phyloP scores from a whole-genome alignment of 1,140 invertebrate species.

The Manduca sexta region DNA sequence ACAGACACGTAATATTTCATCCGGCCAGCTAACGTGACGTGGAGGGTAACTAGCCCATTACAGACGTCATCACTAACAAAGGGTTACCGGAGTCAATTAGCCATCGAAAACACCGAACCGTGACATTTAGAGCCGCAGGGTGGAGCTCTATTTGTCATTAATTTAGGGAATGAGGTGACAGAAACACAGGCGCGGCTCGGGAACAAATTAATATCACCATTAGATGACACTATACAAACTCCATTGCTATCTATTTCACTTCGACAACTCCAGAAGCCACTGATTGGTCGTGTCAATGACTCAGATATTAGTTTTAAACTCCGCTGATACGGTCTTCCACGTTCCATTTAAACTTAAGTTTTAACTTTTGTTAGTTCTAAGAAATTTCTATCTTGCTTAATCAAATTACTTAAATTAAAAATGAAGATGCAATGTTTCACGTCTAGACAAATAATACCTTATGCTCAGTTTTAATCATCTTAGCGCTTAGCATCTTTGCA shows the following conservation, averaged over 20 bases:
- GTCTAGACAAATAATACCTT: no score
- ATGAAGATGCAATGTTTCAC: no score
- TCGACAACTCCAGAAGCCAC: background rate
- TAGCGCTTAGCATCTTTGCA: no score
- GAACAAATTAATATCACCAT: constrained; percentile 46
- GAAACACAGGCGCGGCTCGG: constrained; percentile 51
- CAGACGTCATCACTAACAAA: constrained; percentile 40
- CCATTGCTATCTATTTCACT: background rate
- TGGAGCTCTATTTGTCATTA: constrained; percentile 63
- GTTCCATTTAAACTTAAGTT: no score
- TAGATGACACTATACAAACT: background rate
- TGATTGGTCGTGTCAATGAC: constrained; percentile 1
- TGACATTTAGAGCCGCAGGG: constrained; percentile 52
- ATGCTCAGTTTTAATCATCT: no score
- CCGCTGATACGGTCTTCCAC: background rate
- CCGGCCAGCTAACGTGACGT: constrained; percentile 6
- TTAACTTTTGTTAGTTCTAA: no score
- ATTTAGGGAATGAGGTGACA: constrained; percentile 64
- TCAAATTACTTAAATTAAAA: no score
- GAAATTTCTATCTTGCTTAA: no score
- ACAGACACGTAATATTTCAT: constrained; percentile 8
- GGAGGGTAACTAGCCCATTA: constrained; percentile 27
- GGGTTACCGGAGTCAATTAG: constrained; percentile 57
- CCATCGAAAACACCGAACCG: constrained; percentile 47
- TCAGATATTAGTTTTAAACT: background rate